Evolutionary conservation across 2,888 invertebrate genomes (phyloP), one percentile per base, ranked within the genome.

Genomic region (Macrophya alboannulata): DNA sequence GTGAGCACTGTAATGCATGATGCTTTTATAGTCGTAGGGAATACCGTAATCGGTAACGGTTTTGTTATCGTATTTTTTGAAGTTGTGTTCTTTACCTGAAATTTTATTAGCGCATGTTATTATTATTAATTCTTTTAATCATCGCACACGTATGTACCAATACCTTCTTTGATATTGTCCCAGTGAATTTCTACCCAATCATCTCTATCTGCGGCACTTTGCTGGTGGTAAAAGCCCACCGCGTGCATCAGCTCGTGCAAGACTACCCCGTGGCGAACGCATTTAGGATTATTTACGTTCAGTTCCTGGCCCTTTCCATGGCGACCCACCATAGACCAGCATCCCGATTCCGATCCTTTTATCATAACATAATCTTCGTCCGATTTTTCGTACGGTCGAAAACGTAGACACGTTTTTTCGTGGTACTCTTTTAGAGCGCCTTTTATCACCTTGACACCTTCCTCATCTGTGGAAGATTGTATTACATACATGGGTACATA

Each of bases 201-300:
- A 90, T 98, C 97, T 87, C 98, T 95, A 92, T 97, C 96, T 21
- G 96, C 95, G 37, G 97, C 95, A 90, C 96, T 97, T 91, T 98
- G 98, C 94, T 97, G 97, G 91, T 98, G 98, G 92, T 96, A 97
- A 92, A 98, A 97, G 0, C 98, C 98, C 1, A 97, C 92, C 0
- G 97, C 96, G 90, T 98, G 98, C 89, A 98, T 94, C 91, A 98
- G 94, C 92, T 98, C 98, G 91, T 98, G 96, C 83, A 95, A 94
- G 59, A 95, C 94, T 21, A 95, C 95, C 6, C 96, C 95, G 84
- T 93, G 94, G 3, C 90, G 91, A 9, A 94, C 89, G 87, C 94
- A 94, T 55, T 93, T 93, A 0, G 92, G 92, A 21, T 90, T 92
- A 86, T 93, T 93, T 65, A 96, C 91, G 85, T 95, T 95, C 4